Conservation (phyloP, 2,888 invertebrate genomes). For the Cataglyphis albicans region DNA sequence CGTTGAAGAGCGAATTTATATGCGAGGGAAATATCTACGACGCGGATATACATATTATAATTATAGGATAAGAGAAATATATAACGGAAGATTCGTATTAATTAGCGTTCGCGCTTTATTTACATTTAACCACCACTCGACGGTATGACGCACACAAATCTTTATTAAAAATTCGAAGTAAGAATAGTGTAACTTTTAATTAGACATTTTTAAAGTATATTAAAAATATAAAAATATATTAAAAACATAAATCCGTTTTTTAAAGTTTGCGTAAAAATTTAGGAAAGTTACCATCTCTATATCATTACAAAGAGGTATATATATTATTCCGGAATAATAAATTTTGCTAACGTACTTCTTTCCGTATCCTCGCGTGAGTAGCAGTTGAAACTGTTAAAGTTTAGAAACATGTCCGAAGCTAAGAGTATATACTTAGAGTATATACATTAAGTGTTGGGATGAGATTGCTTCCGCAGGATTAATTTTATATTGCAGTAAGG, state of each 20-base stretch:
- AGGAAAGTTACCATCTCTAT: not conserved
- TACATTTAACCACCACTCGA: not conserved
- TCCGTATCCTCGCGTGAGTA: not conserved
- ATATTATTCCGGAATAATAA: slow-evolving; percentile 8
- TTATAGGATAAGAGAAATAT: not conserved
- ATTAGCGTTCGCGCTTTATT: slow-evolving; percentile 1
- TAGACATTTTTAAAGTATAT: not conserved
- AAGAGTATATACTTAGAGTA: not conserved
- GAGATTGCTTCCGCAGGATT: slow-evolving; percentile 49
- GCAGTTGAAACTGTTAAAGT: not conserved
- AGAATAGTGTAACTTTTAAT: not conserved
- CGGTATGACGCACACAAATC: not conserved
- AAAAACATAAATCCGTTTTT: not conserved
- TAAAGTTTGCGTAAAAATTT: not conserved
- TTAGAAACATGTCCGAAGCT: slow-evolving; percentile 9
- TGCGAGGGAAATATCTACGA: slow-evolving; percentile 1
- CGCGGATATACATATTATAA: not conserved
- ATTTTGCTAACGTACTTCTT: not conserved
- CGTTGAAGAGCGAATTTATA: slow-evolving; percentile 22
- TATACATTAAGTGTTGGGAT: slow-evolving; percentile 23
- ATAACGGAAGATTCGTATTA: slow-evolving; percentile 15
- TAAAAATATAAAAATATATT: not conserved
- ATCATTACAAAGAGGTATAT: not conserved
- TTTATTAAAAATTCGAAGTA: slow-evolving; percentile 8
- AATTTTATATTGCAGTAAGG: slow-evolving; percentile 30